These are phyloP conservation scores for Tiliacea citrago DNA, from an alignment of 2,888 invertebrate genomes.

Conservation along the genomic window DNA sequence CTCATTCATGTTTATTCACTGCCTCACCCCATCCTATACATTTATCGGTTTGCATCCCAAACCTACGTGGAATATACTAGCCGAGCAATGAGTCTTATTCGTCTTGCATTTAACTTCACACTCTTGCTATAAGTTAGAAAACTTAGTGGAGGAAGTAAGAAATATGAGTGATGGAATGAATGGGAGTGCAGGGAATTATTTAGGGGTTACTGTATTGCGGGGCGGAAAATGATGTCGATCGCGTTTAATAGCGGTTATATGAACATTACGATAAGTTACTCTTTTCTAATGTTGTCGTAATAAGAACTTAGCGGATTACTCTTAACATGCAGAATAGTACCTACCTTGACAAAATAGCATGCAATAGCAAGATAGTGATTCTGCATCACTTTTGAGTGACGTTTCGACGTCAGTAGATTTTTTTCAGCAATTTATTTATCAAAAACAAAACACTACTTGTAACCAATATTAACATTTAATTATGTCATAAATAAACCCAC, in stretches of 20 bases:
- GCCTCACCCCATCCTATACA: conserved; percentile 80
- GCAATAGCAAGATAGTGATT: no score
- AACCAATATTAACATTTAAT: background rate
- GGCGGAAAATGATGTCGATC: background rate
- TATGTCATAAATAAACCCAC: background rate
- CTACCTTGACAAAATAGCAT: no score
- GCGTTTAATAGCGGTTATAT: no score
- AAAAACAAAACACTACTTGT: background rate
- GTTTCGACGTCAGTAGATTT: background rate
- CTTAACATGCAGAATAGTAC: no score
- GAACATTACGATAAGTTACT: background rate
- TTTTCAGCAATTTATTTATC: background rate
- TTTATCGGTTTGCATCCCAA: conserved; percentile 85
- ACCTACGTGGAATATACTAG: conserved; percentile 79
- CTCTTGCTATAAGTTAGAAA: conserved; percentile 69
- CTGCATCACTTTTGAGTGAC: no score
- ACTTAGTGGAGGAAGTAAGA: conserved; percentile 51
- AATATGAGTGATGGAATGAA: conserved; percentile 60
- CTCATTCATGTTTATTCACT: conserved; percentile 77
- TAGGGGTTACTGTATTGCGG: conserved; percentile 9
- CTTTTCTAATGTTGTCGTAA: background rate
- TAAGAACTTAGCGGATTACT: no score
- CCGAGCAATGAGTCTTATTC: conserved; percentile 75
- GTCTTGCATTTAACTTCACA: conserved; percentile 84
- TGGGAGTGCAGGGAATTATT: conserved; percentile 44